Evolutionary conservation across 2,797 vertebrate species (phyloP).

Genomic region (Sphaeramia orbicularis): DNA sequence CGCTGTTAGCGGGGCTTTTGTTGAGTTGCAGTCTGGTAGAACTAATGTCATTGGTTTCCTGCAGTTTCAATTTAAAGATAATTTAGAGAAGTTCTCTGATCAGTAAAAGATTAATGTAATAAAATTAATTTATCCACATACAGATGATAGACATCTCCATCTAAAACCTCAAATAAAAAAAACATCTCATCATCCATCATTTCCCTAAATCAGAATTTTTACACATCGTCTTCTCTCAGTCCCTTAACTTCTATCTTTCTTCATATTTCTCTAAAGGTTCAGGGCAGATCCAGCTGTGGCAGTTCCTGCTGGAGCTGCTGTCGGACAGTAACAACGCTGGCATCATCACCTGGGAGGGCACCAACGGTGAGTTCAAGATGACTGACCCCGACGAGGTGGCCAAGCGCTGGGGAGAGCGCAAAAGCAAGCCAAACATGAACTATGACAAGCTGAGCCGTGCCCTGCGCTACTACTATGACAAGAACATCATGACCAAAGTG

Average conservation of each 20-base stretch:
- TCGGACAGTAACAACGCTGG: conserved; percentile 84
- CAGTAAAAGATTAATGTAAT: no score
- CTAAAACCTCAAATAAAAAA: no score
- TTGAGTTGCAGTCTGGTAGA: no score
- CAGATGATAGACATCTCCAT: no score
- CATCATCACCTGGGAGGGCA: conserved; percentile 91
- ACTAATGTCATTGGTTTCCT: no score
- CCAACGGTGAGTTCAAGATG: conserved; percentile 91
- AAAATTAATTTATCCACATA: no score
- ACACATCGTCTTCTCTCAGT: no score
- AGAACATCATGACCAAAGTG: conserved; percentile 93
- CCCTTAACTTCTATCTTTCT: not conserved
- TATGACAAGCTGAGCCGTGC: conserved; percentile 97
- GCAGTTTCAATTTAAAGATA: no score
- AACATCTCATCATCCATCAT: no score
- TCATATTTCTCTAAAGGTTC: conserved; percentile 75
- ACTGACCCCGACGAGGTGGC: conserved; percentile 91
- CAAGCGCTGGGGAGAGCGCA: conserved; percentile 89
- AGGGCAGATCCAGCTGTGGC: conserved; percentile 92
- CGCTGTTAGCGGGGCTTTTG: no score
- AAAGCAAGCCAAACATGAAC: conserved; percentile 99
- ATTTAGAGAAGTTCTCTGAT: no score
- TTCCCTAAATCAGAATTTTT: no score
- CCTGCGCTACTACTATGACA: conserved; percentile 91
- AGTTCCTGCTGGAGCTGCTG: conserved; percentile 90